phyloP scores from a whole-genome alignment of 1,140 invertebrate genomes.

The Himalopsyche phryganea region DNA sequence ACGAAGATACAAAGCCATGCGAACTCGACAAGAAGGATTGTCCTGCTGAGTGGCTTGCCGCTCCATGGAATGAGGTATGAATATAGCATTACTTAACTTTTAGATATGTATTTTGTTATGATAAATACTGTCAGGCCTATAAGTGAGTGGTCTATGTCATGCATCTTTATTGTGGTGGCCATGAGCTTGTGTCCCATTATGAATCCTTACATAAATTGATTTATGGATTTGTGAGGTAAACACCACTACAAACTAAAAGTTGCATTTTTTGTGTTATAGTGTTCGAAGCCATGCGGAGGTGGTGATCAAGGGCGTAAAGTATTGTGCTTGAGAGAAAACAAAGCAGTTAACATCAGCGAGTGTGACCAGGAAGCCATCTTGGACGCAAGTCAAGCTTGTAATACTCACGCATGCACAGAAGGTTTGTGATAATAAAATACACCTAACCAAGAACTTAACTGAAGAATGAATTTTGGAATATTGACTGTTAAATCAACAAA shows the following conservation, averaged over 20 bases:
- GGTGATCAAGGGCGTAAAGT: slow-evolving; percentile 71
- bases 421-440: slow-evolving; percentile 51
- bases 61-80: slow-evolving; percentile 70
- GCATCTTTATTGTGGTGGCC: too few species aligned
- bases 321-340: slow-evolving; percentile 73
- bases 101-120: too few species aligned
- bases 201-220: too few species aligned
- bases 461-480: too few species aligned
- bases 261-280: slow-evolving; percentile 51
- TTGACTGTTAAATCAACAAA: too few species aligned
- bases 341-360: slow-evolving; percentile 53
- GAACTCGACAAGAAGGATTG: slow-evolving; percentile 66
- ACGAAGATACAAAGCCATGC: slow-evolving; percentile 66
- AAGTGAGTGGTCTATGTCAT: too few species aligned
- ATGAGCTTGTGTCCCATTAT: too few species aligned
- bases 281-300: slow-evolving; percentile 77
- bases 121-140: too few species aligned
- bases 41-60: slow-evolving; percentile 82
- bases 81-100: too few species aligned
- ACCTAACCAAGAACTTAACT: too few species aligned
- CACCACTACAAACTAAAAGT: too few species aligned
- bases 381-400: slow-evolving; percentile 69
- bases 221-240: too few species aligned
- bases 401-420: slow-evolving; percentile 65
- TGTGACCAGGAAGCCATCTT: slow-evolving; percentile 67